phyloP scores from a whole-genome alignment of 2,888 invertebrate species.

The Busseola fusca region DNA sequence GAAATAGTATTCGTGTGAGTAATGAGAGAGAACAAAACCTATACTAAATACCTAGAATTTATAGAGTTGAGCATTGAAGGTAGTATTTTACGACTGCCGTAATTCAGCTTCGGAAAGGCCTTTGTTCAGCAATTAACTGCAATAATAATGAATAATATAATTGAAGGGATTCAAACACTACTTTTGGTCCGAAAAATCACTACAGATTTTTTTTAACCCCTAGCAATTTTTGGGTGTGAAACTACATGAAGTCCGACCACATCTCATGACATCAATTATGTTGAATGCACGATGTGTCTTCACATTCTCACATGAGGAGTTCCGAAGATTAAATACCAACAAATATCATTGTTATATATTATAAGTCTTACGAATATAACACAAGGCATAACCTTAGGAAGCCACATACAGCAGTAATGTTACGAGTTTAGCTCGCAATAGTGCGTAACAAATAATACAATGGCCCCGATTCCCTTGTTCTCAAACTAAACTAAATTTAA shows the following conservation, averaged over 20 bases:
- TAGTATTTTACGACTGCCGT: not conserved
- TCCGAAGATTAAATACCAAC: conserved; percentile 28
- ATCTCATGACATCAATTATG: not conserved
- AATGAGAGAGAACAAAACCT: conserved; percentile 1
- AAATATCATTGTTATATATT: conserved; percentile 48
- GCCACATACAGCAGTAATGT: conserved; percentile 54
- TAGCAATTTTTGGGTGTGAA: not conserved
- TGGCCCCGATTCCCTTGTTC: too few relatives aligned
- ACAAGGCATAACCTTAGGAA: conserved; percentile 55
- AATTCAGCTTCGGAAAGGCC: not conserved
- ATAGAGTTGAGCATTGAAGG: not conserved
- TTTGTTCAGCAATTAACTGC: not conserved
- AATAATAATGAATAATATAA: too few relatives aligned
- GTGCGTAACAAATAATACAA: conserved; percentile 49
- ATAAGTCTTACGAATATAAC: conserved; percentile 41
- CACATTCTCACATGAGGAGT: conserved; percentile 6
- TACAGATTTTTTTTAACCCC: not conserved
- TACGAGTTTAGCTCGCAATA: conserved; percentile 49
- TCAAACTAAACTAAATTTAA: too few relatives aligned
- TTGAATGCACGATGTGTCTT: not conserved
- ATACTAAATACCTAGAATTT: conserved; percentile 4
- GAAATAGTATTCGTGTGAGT: conserved; percentile 24
- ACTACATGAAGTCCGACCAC: not conserved
- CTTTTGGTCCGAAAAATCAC: not conserved
- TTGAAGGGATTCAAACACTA: not conserved